Evolutionary conservation across 2,113 vertebrate species (phyloP).

Genomic region (Nannobrachium achirus): DNA sequence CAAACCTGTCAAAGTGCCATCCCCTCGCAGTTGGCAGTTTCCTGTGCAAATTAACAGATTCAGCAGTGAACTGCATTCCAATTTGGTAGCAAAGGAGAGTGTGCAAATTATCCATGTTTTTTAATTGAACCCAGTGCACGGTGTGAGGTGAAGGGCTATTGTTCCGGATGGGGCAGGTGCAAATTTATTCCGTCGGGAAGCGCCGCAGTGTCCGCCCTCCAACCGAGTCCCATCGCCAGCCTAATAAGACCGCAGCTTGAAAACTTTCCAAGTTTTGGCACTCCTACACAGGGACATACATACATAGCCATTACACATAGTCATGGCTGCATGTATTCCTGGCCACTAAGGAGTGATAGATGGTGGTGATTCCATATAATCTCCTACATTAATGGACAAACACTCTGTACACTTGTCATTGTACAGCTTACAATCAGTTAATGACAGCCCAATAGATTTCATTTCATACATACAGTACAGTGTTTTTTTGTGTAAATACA

Average conservation of each 20-base stretch:
- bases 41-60: slow-evolving; percentile 94
- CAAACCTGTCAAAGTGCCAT: background rate
- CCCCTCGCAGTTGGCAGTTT: slow-evolving; percentile 43
- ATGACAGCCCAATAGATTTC: no score
- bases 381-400: no score
- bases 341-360: no score
- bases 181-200: slow-evolving; percentile 91
- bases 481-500: no score
- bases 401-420: no score
- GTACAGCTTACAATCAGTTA: no score
- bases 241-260: slow-evolving; percentile 91
- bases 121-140: slow-evolving; percentile 93
- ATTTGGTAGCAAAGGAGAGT: slow-evolving; percentile 88
- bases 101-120: slow-evolving; percentile 97
- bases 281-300: slow-evolving; percentile 85
- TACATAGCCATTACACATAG: no score
- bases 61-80: slow-evolving; percentile 96
- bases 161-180: slow-evolving; percentile 89
- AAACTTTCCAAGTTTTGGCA: slow-evolving; percentile 86
- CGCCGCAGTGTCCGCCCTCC: slow-evolving; percentile 83
- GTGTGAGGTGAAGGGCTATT: slow-evolving; percentile 78
- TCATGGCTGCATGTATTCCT: no score
- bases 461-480: no score
- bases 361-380: no score
- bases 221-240: slow-evolving; percentile 86